Base-by-base conservation (phyloP, 1,140 invertebrate species). In the Drosophila lowei region DNA sequence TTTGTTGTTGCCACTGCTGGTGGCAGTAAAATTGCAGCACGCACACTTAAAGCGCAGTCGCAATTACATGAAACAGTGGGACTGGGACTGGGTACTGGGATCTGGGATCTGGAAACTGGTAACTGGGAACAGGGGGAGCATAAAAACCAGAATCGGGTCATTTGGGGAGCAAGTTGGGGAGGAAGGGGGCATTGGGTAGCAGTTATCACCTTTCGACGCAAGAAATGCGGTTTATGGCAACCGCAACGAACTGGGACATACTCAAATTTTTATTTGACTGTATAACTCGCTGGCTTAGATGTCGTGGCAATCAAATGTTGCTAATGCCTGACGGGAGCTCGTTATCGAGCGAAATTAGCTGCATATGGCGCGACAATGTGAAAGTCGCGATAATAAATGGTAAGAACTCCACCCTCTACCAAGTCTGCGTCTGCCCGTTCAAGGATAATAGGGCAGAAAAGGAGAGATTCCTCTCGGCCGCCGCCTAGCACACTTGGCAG, bases 1-100 rank as follows among this genome's bases (percentile, higher is more conserved):
- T 58, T 60, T 46, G 55, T 59, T 72, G 54, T 43, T 72, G 75
- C 73, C 58, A 43, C 64, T 47, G 47, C 38, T 59, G 77, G 56
- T 81, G 81, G 81, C 81, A 77, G 81, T 85, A 86, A 85, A 77
- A 86, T 72, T 85, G 81, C 80, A 86, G 83, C 83, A 88, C 73
- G 83, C 81, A 86, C 73, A 81, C 81, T 86, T 58, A 63, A 81
- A 80, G 66, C 67, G 63, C 80, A 79, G 71, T 70, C 50, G 62
- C 72, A 75, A 75, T 68, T 68, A 75, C 72, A 60, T 63, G 63
- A 43, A 25, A 28, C 30, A 6, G 1, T 2, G 18, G 43, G 30
- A 3, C 18, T 25, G 23, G 5, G 4, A 23, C 21, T 3, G 21
- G 9, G 30, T 11, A 11, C 9, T 3, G 30, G 30, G 23, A n/a